A percentile compares a stretch with the other conserved stretches of the same genome.
Evolutionary conservation across 2,113 vertebrate species (phyloP).

Genomic region (Macheiramphus alcinus): DNA sequence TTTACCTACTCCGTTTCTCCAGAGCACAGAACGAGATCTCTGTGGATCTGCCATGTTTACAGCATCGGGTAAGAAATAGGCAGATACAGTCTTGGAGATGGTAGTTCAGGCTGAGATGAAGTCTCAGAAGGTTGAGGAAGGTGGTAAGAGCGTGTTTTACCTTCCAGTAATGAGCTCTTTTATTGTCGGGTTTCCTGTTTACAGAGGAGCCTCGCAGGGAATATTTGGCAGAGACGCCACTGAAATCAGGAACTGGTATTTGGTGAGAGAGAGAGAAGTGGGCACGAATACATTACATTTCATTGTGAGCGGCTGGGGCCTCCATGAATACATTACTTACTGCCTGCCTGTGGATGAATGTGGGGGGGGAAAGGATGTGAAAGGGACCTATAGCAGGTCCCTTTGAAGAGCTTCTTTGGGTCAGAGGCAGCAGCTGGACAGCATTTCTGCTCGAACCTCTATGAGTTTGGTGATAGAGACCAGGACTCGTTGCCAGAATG

Average conservation of each 20-base stretch:
- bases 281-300: not conserved
- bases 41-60: not conserved
- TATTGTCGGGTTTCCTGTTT: slow-evolving; percentile 13
- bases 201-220: not conserved
- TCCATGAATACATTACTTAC: not conserved
- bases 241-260: not conserved
- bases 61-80: not conserved
- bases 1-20: not conserved
- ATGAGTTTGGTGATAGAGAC: not conserved
- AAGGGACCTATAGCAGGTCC: not conserved
- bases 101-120: not conserved
- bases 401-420: not conserved
- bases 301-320: not conserved
- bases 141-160: not conserved
- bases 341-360: not conserved
- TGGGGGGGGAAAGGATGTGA: not conserved
- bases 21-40: not conserved
- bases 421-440: not conserved
- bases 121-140: not conserved
- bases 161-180: slow-evolving; percentile 15
- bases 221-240: not conserved
- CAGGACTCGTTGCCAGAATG: not conserved
- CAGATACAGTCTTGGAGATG: not conserved
- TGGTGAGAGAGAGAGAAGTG: not conserved
- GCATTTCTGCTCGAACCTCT: not conserved